Evolutionary conservation across 2,113 vertebrate genomes (phyloP).

Genomic region (Ibidorhyncha struthersii): DNA sequence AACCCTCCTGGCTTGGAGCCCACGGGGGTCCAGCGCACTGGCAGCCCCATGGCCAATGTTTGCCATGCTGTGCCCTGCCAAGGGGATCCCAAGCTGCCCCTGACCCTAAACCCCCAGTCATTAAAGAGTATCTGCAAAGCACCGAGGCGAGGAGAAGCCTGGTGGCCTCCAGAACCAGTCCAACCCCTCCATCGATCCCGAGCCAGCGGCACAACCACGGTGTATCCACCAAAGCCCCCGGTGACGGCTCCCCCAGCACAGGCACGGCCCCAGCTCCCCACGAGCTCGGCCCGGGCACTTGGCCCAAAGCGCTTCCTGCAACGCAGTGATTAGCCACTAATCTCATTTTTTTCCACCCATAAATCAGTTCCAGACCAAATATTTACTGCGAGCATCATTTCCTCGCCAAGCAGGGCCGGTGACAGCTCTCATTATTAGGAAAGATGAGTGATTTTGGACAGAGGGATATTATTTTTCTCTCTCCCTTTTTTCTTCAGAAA

Average conservation of each 20-base stretch:
- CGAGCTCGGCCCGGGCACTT: not conserved
- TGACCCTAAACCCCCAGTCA: not conserved
- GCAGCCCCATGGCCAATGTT: accelerated
- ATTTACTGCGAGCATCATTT: slow-evolving; percentile 80
- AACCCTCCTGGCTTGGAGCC: not conserved
- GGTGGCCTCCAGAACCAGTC: not conserved
- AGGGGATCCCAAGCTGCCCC: not conserved
- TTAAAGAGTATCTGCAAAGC: not conserved
- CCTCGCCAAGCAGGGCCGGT: slow-evolving; percentile 67
- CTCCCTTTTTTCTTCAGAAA: not conserved
- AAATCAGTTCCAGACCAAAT: slow-evolving; percentile 83
- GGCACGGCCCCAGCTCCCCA: not conserved
- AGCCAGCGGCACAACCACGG: accelerated
- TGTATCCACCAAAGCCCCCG: accelerated
- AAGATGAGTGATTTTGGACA: slow-evolving; percentile 79
- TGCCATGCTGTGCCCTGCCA: not conserved
- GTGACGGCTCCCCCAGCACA: accelerated
- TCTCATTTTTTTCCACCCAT: slow-evolving; percentile 74
- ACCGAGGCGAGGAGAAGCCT: not conserved
- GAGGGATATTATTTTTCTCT: slow-evolving; percentile 50
- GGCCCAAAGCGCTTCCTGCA: slow-evolving; percentile 46
- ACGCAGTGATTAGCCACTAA: slow-evolving; percentile 70
- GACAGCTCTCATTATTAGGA: slow-evolving; percentile 80
- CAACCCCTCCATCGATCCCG: not conserved
- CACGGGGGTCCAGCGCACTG: accelerated